Conservation (phyloP, 2,113 vertebrate species). For the Ceyx melanurus region DNA sequence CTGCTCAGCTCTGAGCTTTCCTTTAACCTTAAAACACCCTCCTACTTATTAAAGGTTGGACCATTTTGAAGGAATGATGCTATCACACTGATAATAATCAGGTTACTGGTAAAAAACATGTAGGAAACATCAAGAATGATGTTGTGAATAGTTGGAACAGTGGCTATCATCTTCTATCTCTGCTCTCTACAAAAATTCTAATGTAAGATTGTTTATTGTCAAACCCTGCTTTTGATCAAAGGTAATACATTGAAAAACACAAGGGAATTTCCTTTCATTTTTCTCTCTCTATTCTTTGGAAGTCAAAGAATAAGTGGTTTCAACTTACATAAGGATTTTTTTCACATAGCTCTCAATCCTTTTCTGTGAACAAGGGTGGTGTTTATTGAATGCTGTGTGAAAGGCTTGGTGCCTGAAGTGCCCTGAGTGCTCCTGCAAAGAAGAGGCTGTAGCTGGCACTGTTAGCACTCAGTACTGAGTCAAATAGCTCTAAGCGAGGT, state of each 20-base stretch:
- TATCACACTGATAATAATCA: neutral
- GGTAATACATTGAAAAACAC: neutral
- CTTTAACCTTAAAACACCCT: neutral
- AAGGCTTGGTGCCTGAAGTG: neutral
- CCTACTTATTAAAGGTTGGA: neutral
- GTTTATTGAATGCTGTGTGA: neutral
- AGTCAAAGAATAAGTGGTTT: neutral
- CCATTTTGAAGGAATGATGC: slow-evolving; percentile 23
- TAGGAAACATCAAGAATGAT: neutral
- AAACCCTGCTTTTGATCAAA: neutral
- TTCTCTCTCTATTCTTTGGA: neutral
- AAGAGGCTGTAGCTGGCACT: neutral
- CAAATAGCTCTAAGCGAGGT: neutral
- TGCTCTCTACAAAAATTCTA: neutral
- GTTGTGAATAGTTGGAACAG: neutral
- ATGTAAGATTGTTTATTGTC: neutral
- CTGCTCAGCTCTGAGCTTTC: slow-evolving; percentile 26
- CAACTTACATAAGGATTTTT: neutral
- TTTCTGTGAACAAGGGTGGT: neutral
- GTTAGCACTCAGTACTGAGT: neutral
- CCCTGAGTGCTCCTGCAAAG: neutral
- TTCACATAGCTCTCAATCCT: neutral
- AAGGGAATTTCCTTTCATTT: neutral
- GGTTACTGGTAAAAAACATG: neutral
- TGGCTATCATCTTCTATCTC: neutral